Evolutionary conservation across 53 echinoderm and acorn worm genomes (phyloP).

Genomic region (Stichopus horrens): DNA sequence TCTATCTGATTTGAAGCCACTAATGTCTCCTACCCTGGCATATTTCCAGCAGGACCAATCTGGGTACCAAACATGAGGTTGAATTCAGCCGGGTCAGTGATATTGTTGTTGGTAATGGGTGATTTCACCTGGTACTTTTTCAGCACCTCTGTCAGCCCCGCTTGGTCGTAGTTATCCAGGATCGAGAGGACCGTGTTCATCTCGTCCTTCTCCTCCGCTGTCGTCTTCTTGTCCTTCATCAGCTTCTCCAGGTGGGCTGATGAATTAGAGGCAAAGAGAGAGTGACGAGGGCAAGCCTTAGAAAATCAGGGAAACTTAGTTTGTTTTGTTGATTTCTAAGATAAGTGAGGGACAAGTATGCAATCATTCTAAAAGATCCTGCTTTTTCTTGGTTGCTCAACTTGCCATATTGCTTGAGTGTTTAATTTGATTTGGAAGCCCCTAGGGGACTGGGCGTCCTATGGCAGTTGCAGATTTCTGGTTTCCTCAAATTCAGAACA

Average conservation of each 20-base stretch:
- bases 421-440: too few species aligned
- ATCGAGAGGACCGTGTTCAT: constrained; percentile 66
- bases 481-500: too few species aligned
- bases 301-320: too few species aligned
- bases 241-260: constrained; percentile 87
- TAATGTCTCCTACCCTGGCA: constrained; percentile 67
- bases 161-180: constrained; percentile 75
- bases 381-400: too few species aligned
- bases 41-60: constrained; percentile 84
- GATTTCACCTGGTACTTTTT: constrained; percentile 83
- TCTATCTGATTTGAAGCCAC: background rate
- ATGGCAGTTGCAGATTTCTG: too few species aligned
- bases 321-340: too few species aligned
- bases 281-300: background rate
- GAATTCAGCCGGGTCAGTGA: constrained; percentile 91
- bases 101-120: constrained; percentile 82
- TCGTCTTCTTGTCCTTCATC: constrained; percentile 70
- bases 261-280: background rate
- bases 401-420: too few species aligned
- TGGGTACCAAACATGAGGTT: constrained; percentile 93
- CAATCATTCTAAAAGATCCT: too few species aligned
- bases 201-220: constrained; percentile 62
- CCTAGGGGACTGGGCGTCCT: too few species aligned
- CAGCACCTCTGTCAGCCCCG: constrained; percentile 61
- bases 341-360: too few species aligned